phyloP scores from a whole-genome alignment of 2,888 invertebrate genomes.

The Rhingia campestris region DNA sequence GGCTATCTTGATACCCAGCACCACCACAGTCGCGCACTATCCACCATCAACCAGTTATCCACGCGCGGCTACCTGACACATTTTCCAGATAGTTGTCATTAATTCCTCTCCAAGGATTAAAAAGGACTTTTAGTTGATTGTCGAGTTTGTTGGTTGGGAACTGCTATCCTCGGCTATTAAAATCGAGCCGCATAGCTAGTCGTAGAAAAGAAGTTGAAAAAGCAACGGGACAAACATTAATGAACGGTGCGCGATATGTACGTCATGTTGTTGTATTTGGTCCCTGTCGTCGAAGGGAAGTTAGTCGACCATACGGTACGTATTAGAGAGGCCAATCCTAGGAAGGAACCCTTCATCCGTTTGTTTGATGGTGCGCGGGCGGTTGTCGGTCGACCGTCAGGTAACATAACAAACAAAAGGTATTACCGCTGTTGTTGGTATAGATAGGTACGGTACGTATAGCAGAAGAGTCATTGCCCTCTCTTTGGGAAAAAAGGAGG shows the following conservation, averaged over 20 bases:
- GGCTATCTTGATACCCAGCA: conserved; percentile 34
- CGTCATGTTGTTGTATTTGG: conserved; percentile 5
- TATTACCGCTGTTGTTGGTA: conserved; percentile 40
- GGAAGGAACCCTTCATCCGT: conserved; percentile 55
- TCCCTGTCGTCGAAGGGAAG: conserved; percentile 35
- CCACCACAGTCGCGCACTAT: background rate
- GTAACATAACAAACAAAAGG: conserved; percentile 67
- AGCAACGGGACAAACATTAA: conserved; percentile 58
- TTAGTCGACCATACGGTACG: conserved; percentile 67
- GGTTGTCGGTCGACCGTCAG: conserved; percentile 59
- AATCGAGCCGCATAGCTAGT: conserved; percentile 23
- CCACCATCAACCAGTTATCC: conserved; percentile 19
- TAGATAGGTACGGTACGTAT: conserved; percentile 39
- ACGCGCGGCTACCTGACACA: conserved; percentile 56
- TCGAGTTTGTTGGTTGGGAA: conserved; percentile 29
- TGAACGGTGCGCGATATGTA: conserved; percentile 31
- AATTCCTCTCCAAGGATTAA: conserved; percentile 72
- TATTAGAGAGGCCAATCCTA: conserved; percentile 60
- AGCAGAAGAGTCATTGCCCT: conserved; percentile 64
- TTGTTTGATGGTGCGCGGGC: background rate
- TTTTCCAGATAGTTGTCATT: conserved; percentile 64
- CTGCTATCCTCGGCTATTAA: conserved; percentile 22
- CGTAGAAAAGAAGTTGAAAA: conserved; percentile 48
- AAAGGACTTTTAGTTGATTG: conserved; percentile 66
- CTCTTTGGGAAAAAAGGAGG: conserved; percentile 29